phyloP scores from a whole-genome alignment of 2,888 invertebrate genomes.

The Frankliniella fusca region DNA sequence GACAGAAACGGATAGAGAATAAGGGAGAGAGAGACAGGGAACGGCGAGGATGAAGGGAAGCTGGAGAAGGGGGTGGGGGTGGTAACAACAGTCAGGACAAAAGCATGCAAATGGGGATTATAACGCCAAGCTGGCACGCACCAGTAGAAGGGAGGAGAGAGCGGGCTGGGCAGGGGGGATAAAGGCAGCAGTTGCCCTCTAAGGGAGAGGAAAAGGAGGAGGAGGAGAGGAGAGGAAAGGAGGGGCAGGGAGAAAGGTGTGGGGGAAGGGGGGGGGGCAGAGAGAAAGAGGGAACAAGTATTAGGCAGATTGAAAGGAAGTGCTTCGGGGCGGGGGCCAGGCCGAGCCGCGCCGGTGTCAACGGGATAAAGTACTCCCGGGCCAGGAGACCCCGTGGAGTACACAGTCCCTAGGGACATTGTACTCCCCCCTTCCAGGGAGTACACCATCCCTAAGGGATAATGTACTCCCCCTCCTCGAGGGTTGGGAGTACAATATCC shows the following conservation, averaged over 20 bases:
- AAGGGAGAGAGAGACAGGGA: not conserved
- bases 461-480: no score
- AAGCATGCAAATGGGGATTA: slow-evolving; percentile 24
- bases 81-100: not conserved
- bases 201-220: not conserved
- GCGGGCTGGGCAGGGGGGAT: no score
- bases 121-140: slow-evolving; percentile 11
- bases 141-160: not conserved
- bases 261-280: not conserved
- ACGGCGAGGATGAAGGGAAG: not conserved
- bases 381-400: no score
- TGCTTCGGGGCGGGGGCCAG: not conserved
- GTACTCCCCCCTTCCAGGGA: no score
- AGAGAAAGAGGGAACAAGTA: slow-evolving; percentile 12
- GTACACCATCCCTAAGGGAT: no score
- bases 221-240: not conserved
- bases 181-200: not conserved
- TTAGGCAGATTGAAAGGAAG: slow-evolving; percentile 25
- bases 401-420: no score
- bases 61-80: not conserved
- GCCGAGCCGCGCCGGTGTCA: no score
- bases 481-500: no score
- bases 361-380: no score
- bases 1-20: not conserved
- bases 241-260: not conserved